These are phyloP conservation scores for Promerops cafer DNA, from an alignment of 2,113 vertebrate genomes.

Conservation along the genomic window DNA sequence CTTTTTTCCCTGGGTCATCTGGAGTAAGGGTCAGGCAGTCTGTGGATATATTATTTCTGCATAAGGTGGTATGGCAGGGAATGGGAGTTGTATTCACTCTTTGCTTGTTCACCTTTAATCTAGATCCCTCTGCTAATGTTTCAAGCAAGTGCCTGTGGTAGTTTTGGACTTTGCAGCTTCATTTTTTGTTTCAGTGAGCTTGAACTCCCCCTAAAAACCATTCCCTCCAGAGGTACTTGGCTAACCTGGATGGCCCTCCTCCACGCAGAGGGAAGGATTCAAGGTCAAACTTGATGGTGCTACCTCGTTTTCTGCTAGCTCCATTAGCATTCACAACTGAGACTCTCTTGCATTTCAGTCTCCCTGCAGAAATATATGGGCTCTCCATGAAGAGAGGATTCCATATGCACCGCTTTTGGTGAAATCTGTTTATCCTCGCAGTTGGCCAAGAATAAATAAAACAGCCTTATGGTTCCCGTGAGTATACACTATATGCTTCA, in stretches of 20 bases:
- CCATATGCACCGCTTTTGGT: slow-evolving; percentile 48
- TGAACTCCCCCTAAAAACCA: neutral
- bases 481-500: slow-evolving; percentile 56
- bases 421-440: slow-evolving; percentile 71
- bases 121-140: neutral
- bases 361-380: slow-evolving; percentile 48
- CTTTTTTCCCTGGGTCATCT: neutral
- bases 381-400: slow-evolving; percentile 39
- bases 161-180: neutral
- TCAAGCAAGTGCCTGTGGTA: neutral
- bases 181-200: neutral
- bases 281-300: neutral
- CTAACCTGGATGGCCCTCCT: neutral
- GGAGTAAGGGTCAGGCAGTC: neutral
- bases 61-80: neutral
- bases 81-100: neutral
- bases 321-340: neutral
- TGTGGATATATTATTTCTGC: neutral
- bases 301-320: neutral
- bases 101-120: neutral
- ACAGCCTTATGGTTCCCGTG: slow-evolving; percentile 47
- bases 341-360: neutral
- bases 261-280: neutral
- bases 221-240: neutral
- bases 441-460: slow-evolving; percentile 73